Base-by-base conservation (phyloP, 2,113 vertebrate genomes). In the Sminthopsis crassicaudata region DNA sequence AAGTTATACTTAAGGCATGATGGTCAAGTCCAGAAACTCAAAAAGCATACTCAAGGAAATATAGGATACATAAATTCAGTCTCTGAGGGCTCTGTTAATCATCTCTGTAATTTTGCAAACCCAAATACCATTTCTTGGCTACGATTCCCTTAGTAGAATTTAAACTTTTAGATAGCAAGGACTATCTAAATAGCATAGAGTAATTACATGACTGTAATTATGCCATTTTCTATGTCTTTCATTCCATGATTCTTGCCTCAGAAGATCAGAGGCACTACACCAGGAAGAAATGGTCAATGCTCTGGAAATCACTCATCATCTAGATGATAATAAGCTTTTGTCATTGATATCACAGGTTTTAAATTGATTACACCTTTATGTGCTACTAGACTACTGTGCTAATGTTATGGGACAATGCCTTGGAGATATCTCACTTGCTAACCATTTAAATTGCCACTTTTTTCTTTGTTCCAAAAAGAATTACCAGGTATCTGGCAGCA, bases 391-490 rank as follows among this genome's bases (percentile, higher is more conserved):
- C 23, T n/a, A 23, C 55, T n/a, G 1, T 23, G 25, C 10, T 36
- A 25, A 19, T 36, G 2, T 0, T 42, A 22, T 36, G 19, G 6
- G 4, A 55, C 76, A n/a, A 19, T 27, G 51, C 30, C 30, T 57
- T 24, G n/a, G 90, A 8, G 36, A 93, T 1, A 8, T 67, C 12
- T 36, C 46, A 19, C 12, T 46, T 6, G 25, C 60, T 36, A 36
- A n/a, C 16, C 36, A 48, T 30, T 92, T 42, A n/a, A 90, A 14
- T 14, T 91, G 16, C 30, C 52, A 53, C 52, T 26, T 24, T 26
- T 55, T 26, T 2, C 50, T 48, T 22, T 76, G 7, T 8, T 9
- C 27, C 50, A 89, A 53, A 93, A 55, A 36, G 42, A 96, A n/a
- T 25, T 48, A 30, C 36, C 10, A 22, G 90, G 48, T 26, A 19